Conservation (phyloP, 2,888 invertebrate species). For the Harmothoe impar region DNA sequence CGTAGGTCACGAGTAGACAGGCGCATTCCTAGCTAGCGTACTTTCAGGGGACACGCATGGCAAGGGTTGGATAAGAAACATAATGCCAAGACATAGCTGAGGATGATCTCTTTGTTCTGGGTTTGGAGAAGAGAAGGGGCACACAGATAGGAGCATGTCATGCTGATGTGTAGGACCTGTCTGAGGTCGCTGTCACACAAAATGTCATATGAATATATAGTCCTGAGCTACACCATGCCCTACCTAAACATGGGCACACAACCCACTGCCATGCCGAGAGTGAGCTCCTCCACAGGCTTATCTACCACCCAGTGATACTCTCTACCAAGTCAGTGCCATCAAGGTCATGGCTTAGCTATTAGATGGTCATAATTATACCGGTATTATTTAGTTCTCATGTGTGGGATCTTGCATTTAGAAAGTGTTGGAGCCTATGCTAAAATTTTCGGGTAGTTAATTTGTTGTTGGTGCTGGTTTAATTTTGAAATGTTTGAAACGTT, state of each 20-base stretch:
- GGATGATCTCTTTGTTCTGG: background rate
- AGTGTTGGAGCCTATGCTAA: too few relatives aligned
- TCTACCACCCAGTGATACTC: too few relatives aligned
- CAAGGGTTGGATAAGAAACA: slow-evolving; percentile 13
- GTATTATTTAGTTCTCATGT: too few relatives aligned
- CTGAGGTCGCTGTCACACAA: background rate
- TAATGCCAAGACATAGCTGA: background rate
- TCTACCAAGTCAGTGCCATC: too few relatives aligned
- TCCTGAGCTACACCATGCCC: background rate
- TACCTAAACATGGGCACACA: background rate
- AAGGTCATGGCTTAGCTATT: too few relatives aligned
- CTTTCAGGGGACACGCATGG: background rate
- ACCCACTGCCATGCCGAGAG: background rate
- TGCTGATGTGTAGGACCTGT: background rate
- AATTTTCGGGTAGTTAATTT: too few relatives aligned
- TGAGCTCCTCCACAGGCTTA: background rate
- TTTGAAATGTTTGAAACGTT: too few relatives aligned
- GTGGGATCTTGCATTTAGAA: too few relatives aligned
- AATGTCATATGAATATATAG: too few relatives aligned
- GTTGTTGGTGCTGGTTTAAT: too few relatives aligned
- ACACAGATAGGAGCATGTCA: slow-evolving; percentile 14
- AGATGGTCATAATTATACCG: too few relatives aligned
- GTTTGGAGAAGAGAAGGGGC: background rate
- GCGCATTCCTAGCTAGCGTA: slow-evolving; percentile 29
- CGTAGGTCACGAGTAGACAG: background rate